Evolutionary conservation across 23 tunicate genomes (phyloP), one percentile per base, ranked within the genome.

Genomic region (Ciona savignyi): DNA sequence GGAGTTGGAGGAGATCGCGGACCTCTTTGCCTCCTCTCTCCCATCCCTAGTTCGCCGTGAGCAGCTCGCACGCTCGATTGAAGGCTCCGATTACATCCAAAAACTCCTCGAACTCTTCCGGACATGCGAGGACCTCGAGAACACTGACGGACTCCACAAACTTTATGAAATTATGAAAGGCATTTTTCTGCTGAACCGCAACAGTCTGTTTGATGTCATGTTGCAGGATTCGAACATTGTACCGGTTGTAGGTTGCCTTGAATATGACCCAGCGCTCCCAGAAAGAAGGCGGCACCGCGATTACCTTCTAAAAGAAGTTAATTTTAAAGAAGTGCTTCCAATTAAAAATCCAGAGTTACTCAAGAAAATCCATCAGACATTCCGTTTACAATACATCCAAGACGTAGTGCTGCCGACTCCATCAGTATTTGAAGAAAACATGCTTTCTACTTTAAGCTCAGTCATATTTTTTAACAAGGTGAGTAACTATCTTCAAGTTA

Each of bases 371-470:
- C 97, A 91, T 51, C 97, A 84, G 48, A 91, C 97, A n/a, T 86
- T 86, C 65, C 74, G 93, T 27, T 76, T 93, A 63, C 98, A 93
- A 82, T 93, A 93, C 81, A 86, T 93, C 30, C 98, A 93, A 60
- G 98, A 93, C 68, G 87, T 86, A 15, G 91, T 93, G 29, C 83
- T 93, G 26, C 98, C 98, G 15, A 86, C 98, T 31, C 98, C 98
- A n/a, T 86, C 93, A 1, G 93, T 93, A 2, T 93, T 93, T 51
- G 98, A 93, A 63, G 98, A 86, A 49, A 86, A 93, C 76, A 77
- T 78, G 78, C 93, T 93, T 25, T 86, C 98, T 19, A 93, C 93
- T 60, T 65, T 93, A 19, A 80, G 78, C 29, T 86, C 93, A 1
- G 49, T 86, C 35, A 86, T 93, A 25, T 93, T 93, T 74, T 93